These are phyloP conservation scores for Apteryx owenii DNA, from an alignment of 2,113 vertebrate genomes.

Conservation along the genomic window DNA sequence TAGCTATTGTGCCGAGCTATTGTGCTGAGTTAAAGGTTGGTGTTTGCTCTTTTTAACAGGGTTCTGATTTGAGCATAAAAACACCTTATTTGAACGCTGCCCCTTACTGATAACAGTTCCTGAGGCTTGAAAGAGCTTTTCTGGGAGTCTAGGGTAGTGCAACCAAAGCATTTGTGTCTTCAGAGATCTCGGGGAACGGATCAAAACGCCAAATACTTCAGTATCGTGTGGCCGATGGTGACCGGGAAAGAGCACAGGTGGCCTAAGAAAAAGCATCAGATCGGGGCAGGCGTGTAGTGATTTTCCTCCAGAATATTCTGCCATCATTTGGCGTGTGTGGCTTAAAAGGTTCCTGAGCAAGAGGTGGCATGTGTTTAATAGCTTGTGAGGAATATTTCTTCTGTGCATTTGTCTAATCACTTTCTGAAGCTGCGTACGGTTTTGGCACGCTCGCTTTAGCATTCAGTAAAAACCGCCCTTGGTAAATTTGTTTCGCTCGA, in stretches of 20 bases:
- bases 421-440: too few relatives aligned
- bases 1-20: not conserved
- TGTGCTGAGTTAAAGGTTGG: too few relatives aligned
- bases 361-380: not conserved
- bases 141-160: not conserved
- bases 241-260: not conserved
- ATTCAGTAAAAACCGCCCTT: not conserved
- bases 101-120: not conserved
- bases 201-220: not conserved
- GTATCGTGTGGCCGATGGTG: not conserved
- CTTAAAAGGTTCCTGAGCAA: not conserved
- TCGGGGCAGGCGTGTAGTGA: not conserved
- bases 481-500: not conserved
- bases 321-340: not conserved
- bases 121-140: constrained; percentile 26
- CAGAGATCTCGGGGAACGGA: not conserved
- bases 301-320: not conserved
- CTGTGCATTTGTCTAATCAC: too few relatives aligned
- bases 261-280: not conserved
- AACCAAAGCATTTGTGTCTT: not conserved
- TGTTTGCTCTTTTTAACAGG: not conserved
- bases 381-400: not conserved
- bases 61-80: not conserved
- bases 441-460: too few relatives aligned
- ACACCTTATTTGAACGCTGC: not conserved